Conservation (phyloP, 2,888 invertebrate genomes). For the Drosophila lacicola region DNA sequence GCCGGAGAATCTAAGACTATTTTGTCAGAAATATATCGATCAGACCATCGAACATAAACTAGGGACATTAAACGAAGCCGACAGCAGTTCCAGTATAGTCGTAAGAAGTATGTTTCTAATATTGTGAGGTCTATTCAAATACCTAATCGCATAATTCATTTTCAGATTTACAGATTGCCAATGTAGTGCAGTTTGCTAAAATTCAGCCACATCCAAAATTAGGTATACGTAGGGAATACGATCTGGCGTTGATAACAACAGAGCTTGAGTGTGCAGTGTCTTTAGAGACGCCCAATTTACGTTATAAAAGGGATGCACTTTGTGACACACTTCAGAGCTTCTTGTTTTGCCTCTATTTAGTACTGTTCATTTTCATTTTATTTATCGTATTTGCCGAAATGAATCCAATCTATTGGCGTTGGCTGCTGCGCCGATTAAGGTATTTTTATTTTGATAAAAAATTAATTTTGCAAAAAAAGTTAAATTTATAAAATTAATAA, state of each 20-base stretch:
- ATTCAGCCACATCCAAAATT: neutral
- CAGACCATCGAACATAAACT: neutral
- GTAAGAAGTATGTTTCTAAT: neutral
- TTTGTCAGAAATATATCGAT: neutral
- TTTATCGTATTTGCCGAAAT: neutral
- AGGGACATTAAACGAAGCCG: neutral
- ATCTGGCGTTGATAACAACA: neutral
- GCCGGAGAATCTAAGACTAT: neutral
- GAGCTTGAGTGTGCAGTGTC: neutral
- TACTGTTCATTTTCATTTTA: neutral
- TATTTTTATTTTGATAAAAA: neutral
- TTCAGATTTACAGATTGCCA: neutral
- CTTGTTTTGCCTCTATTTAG: neutral
- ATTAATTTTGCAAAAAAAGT: neutral
- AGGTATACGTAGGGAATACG: neutral
- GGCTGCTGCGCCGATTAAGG: neutral
- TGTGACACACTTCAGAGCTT: neutral
- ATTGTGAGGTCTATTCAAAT: neutral
- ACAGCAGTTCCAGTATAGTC: neutral
- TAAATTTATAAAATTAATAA: neutral
- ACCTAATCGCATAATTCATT: neutral
- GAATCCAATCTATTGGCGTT: constrained; percentile 5
- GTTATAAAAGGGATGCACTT: too few relatives aligned
- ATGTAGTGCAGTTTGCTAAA: neutral
- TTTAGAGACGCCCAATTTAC: too few relatives aligned